Conservation (phyloP, 1,140 invertebrate species). For the Neodiprion pinetum region DNA sequence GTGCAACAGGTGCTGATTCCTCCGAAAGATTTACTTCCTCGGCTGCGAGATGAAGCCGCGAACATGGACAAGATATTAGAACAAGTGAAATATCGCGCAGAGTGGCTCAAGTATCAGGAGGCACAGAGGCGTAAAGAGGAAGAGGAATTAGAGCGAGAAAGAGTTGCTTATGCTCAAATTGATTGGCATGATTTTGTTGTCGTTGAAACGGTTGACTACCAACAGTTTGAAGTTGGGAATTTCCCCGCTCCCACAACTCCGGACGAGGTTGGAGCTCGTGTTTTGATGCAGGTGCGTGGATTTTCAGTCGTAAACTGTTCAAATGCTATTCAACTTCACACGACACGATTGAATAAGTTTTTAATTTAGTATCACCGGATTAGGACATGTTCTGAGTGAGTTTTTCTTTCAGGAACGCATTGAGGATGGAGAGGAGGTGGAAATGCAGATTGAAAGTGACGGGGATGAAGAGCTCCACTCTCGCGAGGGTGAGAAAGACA, state of each 20-base stretch:
- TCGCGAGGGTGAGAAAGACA: slow-evolving; percentile 67
- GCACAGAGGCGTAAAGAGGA: slow-evolving; percentile 91
- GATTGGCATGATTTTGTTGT: slow-evolving; percentile 99
- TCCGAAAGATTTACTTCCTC: slow-evolving; percentile 87
- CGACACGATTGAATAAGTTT: slow-evolving; percentile 38
- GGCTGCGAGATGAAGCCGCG: slow-evolving; percentile 80
- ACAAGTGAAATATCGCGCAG: slow-evolving; percentile 92
- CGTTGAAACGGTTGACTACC: slow-evolving; percentile 99
- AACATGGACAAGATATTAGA: slow-evolving; percentile 83
- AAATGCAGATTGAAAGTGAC: slow-evolving; percentile 80
- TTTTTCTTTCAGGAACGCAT: slow-evolving; percentile 61
- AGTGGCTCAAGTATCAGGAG: slow-evolving; percentile 96
- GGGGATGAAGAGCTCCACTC: slow-evolving; percentile 76
- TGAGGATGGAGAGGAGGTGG: slow-evolving; percentile 71
- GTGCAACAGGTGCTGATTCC: slow-evolving; percentile 81
- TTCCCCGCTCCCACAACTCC: slow-evolving; percentile 97
- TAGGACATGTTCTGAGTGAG: slow-evolving; percentile 16
- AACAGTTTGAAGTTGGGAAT: slow-evolving; percentile 93
- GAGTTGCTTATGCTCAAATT: slow-evolving; percentile 96
- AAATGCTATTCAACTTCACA: slow-evolving; percentile 32
- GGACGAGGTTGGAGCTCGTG: slow-evolving; percentile 93
- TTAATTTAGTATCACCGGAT: background rate
- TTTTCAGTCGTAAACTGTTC: background rate
- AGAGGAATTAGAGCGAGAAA: slow-evolving; percentile 92
- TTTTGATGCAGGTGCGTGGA: slow-evolving; percentile 81